phyloP scores from a whole-genome alignment of 23 tunicate species.

The Styela plicata region DNA sequence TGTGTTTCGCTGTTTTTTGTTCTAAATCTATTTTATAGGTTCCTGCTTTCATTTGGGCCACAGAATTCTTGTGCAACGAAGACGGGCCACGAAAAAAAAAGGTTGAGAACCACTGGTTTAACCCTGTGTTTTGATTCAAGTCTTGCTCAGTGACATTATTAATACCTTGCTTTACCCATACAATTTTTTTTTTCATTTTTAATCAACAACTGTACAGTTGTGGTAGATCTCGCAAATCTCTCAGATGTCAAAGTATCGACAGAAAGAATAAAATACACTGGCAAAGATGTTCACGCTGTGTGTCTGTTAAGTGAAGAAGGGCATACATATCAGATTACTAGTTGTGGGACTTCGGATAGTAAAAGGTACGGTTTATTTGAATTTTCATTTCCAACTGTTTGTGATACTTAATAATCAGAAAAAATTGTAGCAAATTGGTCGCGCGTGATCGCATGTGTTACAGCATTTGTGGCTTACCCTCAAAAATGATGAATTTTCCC shows the following conservation, averaged over 20 bases:
- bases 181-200: background rate
- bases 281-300: background rate
- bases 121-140: too few species aligned
- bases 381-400: background rate
- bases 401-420: too few species aligned
- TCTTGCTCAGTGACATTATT: too few species aligned
- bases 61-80: too few species aligned
- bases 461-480: background rate
- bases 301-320: background rate
- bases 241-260: background rate
- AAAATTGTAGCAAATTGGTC: too few species aligned
- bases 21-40: too few species aligned
- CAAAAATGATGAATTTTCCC: too few species aligned
- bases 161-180: background rate
- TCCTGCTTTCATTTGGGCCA: too few species aligned
- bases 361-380: background rate
- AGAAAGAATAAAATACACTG: constrained; percentile 1
- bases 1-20: too few species aligned
- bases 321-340: background rate
- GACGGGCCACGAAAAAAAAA: too few species aligned
- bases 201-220: background rate
- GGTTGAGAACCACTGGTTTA: too few species aligned
- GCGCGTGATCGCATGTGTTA: too few species aligned
- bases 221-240: background rate
- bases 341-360: background rate